phyloP scores from a whole-genome alignment of 2,113 vertebrate genomes.

The Carassius auratus region DNA sequence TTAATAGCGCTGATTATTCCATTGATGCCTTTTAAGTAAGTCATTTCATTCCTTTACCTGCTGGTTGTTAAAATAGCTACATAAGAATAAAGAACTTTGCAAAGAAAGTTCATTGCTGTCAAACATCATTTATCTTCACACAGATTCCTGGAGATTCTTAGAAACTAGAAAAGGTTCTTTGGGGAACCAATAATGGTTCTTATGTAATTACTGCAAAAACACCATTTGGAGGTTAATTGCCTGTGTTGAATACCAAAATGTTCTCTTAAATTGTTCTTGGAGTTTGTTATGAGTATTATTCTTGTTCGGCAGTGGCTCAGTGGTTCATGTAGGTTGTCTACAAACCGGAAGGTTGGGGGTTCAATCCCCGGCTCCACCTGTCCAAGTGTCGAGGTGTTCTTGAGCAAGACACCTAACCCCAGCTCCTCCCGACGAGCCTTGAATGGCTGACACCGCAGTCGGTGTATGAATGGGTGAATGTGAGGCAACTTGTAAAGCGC shows the following conservation, averaged over 20 bases:
- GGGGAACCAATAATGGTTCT: too few relatives aligned
- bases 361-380: too few relatives aligned
- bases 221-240: neutral
- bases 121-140: neutral
- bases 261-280: neutral
- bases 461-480: too few relatives aligned
- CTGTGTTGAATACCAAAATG: neutral
- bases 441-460: too few relatives aligned
- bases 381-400: too few relatives aligned
- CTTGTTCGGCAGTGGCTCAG: neutral
- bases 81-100: neutral
- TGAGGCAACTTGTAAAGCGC: too few relatives aligned
- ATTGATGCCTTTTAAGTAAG: neutral
- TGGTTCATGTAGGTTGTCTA: too few relatives aligned
- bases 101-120: neutral
- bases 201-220: too few relatives aligned
- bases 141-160: neutral
- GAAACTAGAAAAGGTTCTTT: neutral
- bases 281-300: neutral
- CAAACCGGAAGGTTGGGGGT: too few relatives aligned
- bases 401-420: too few relatives aligned
- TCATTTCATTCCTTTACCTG: slow-evolving; percentile 23
- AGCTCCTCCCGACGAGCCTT: too few relatives aligned
- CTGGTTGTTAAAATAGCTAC: slow-evolving; percentile 1
- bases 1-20: slow-evolving; percentile 29